Conservation (phyloP, 2,888 invertebrate genomes). For the Diplazon laetatorius region DNA sequence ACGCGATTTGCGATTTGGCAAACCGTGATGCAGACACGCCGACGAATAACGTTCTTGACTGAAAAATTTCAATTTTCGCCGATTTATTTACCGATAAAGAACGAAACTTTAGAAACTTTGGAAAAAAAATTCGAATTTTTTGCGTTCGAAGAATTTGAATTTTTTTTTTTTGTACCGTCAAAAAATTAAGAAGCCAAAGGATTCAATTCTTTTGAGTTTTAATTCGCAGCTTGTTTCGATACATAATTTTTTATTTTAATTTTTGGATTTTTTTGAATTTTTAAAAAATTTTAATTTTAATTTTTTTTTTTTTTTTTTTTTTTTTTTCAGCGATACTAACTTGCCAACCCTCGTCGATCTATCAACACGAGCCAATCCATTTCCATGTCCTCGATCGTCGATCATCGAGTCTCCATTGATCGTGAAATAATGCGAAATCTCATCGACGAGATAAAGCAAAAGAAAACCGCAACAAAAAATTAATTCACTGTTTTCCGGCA, state of each 20-base stretch:
- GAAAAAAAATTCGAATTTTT: not conserved
- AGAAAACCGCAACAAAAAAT: slow-evolving; percentile 88
- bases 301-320: too few relatives aligned
- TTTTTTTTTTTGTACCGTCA: too few relatives aligned
- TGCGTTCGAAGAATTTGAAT: not conserved
- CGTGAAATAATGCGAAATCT: slow-evolving; percentile 88
- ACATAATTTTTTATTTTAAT: too few relatives aligned
- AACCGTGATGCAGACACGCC: slow-evolving; percentile 31
- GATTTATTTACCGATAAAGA: not conserved
- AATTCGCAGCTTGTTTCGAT: too few relatives aligned
- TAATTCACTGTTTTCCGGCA: slow-evolving; percentile 86
- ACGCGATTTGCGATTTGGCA: slow-evolving; percentile 29
- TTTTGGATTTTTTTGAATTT: too few relatives aligned
- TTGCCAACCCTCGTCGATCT: not conserved
- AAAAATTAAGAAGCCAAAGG: too few relatives aligned
- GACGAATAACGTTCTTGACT: slow-evolving; percentile 24
- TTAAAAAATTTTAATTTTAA: too few relatives aligned
- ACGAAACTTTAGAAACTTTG: not conserved
- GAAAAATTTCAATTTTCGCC: not conserved
- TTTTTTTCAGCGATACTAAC: slow-evolving; percentile 23
- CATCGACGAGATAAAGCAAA: slow-evolving; percentile 88
- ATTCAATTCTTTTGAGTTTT: too few relatives aligned
- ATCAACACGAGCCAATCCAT: slow-evolving; percentile 4
- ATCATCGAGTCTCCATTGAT: slow-evolving; percentile 80
- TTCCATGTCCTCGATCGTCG: too few relatives aligned